Percentiles rank a stretch among this genome's conserved stretches.
These are phyloP conservation scores for Dryobotodes eremita DNA, from an alignment of 2,888 invertebrate species.

Conservation along the genomic window DNA sequence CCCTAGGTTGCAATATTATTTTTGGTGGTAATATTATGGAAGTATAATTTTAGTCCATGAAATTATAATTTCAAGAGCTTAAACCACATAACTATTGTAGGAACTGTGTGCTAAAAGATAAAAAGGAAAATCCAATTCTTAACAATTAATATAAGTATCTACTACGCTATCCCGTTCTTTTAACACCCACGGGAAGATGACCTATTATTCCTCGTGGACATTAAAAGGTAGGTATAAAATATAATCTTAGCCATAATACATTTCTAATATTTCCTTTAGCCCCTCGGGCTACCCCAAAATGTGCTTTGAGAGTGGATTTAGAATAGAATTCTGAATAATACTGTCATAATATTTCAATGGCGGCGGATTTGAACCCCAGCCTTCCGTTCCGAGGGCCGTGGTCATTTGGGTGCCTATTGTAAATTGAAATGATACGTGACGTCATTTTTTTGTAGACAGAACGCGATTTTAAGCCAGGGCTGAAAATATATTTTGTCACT, in stretches of 20 bases:
- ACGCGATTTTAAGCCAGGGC: not conserved
- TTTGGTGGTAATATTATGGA: not conserved
- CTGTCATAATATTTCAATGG: conserved; percentile 61
- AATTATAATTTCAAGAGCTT: not conserved
- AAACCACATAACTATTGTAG: not conserved
- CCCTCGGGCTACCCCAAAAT: conserved; percentile 39
- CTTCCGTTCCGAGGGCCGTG: conserved; percentile 31
- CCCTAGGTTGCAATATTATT: no score
- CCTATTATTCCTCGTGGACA: not conserved
- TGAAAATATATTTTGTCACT: not conserved
- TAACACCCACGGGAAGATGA: not conserved
- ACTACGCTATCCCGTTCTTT: not conserved
- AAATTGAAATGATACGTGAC: conserved; percentile 54
- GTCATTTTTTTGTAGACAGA: conserved; percentile 7
- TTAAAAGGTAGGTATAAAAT: conserved; percentile 1
- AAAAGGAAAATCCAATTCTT: not conserved
- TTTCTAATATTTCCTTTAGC: conserved; percentile 41
- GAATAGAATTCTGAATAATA: conserved; percentile 55
- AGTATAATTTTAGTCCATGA: not conserved
- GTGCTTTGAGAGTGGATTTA: conserved; percentile 40
- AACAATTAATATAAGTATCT: not conserved
- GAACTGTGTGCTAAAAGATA: not conserved
- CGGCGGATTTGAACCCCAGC: conserved; percentile 51
- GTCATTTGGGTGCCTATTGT: conserved; percentile 55
- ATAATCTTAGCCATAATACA: conserved; percentile 28